Evolutionary conservation across 2,113 vertebrate genomes (phyloP), one percentile per base, ranked within the genome.

Genomic region (Semicossyphus pulcher): DNA sequence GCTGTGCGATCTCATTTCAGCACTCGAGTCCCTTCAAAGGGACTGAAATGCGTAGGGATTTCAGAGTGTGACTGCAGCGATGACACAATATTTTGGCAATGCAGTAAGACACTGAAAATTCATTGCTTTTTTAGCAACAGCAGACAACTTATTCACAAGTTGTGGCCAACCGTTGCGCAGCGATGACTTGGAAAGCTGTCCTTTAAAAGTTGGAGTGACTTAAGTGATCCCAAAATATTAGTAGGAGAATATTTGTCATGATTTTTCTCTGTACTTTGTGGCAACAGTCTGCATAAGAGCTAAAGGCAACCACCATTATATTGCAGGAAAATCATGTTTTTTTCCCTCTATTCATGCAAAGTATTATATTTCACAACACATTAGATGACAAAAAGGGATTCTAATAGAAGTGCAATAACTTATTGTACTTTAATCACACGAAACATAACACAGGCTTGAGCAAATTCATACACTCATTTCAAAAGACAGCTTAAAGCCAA

Each of bases 1-100:
- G 91, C 89, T 88, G 91, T 90, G 89, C 88, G 93, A 95, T 95
- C 95, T 63, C 93, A 77, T 96, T 96, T 97, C 96, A 95, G 93
- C 91, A 89, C 94, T 94, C 67, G 69, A 49, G 84, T 87, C 73
- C 80, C 72, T 88, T 87, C 84, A 88, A 87, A 88, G 77, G 45
- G 85, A 92, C 93, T 89, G 91, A 93, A 94, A 93, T 44, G 62
- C 85, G 85, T 80, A 88, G 88, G 86, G 92, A 92, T 91, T 93
- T 92, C 86, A 92, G 87, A 51, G 34, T 79, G 78, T 20, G 81
- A 76, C 77, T 81, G 12, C 8, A 61, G 23, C 44, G 65, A 80
- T 87, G 85, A 86, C 78, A 83, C 66, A 49, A 67, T 61, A 54
- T 61, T 72, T 83, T 81, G 71, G 77, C 73, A 12, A 45, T 14